A percentile compares a stretch with the other conserved stretches of the same genome.
Evolutionary conservation across 2,113 vertebrate species (phyloP).

Genomic region (Gallinago jamesoni): DNA sequence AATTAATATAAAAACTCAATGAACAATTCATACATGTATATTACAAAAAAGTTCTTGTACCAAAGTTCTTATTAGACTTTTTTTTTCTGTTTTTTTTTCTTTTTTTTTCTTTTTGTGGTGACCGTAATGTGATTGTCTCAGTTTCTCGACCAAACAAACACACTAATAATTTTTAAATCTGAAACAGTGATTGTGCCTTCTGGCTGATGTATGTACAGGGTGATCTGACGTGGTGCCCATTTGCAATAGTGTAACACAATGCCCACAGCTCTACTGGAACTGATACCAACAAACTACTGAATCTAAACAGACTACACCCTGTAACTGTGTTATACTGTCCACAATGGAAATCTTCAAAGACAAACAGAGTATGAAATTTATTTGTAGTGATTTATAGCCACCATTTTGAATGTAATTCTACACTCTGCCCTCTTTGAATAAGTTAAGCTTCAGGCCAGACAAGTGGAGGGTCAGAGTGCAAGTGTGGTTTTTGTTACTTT

Average conservation of each 20-base stretch:
- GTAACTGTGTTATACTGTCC: slow-evolving; percentile 95
- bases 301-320: slow-evolving; percentile 98
- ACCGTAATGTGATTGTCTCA: slow-evolving; percentile 99
- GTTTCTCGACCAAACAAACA: slow-evolving; percentile 98
- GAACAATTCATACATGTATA: slow-evolving; percentile 98
- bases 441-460: slow-evolving; percentile 79
- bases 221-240: slow-evolving; percentile 98
- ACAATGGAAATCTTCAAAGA: slow-evolving; percentile 95
- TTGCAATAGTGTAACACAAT: slow-evolving; percentile 91
- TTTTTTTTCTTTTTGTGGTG: slow-evolving; percentile 82
- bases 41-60: slow-evolving; percentile 95
- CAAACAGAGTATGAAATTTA: slow-evolving; percentile 91
- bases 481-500: slow-evolving; percentile 77
- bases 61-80: slow-evolving; percentile 89
- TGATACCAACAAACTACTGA: slow-evolving; percentile 99
- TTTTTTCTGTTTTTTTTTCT: slow-evolving; percentile 72
- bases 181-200: slow-evolving; percentile 89
- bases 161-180: slow-evolving; percentile 88
- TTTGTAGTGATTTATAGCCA: slow-evolving; percentile 92
- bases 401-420: slow-evolving; percentile 83
- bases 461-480: slow-evolving; percentile 87
- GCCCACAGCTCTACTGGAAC: slow-evolving; percentile 95
- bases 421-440: slow-evolving; percentile 84
- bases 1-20: slow-evolving; percentile 99
- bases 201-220: slow-evolving; percentile 88